Evolutionary conservation across 2,113 vertebrate species (phyloP), one percentile per base, ranked within the genome.

Genomic region (Carlito syrichta): DNA sequence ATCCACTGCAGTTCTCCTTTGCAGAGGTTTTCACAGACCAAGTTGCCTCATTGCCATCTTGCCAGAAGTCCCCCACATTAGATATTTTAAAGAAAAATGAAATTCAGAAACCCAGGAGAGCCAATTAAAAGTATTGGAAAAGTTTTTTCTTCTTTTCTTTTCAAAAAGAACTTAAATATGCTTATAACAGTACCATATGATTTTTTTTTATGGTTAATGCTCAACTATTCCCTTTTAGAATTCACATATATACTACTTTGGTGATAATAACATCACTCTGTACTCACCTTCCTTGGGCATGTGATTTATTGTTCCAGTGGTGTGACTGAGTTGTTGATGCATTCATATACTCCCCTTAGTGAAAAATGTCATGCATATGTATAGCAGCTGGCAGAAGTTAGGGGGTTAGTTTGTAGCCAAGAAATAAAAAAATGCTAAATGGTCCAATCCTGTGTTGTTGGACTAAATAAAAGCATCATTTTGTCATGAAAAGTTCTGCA

Each of bases 81-180:
- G 30, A 10, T 85, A 82, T 85, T 88, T 95, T 83, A 66, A 95
- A 87, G 73, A 84, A 77, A 93, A 95, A 85, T 60, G 23, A 83
- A 91, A 96, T 79, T 79, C 50, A 89, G 54, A 95, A 94, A 93
- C 60, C 50, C 40, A 68, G 14, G 56, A 95, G 35, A 96, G 58
- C 77, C 95, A 94, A 58, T 22, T n/a, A 50, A 96, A 96, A 82
- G 50, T 45, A 38, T 66, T 94, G 54, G 73, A 43, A 69, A 56
- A 54, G 25, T 69, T 82, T 20, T 81, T n/a, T n/a, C n/a, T n/a
- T n/a, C n/a, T n/a, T n/a, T n/a, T n/a, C n/a, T n/a, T 85, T 89
- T 45, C 8, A 43, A 90, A 79, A 86, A 35, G 6, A 93, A 71
- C 25, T 85, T 96, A 95, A 60, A 91, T 94, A 85, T 62, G 1